phyloP scores from a whole-genome alignment of 2,113 vertebrate species.

The Brachyhypopomus occidentalis region DNA sequence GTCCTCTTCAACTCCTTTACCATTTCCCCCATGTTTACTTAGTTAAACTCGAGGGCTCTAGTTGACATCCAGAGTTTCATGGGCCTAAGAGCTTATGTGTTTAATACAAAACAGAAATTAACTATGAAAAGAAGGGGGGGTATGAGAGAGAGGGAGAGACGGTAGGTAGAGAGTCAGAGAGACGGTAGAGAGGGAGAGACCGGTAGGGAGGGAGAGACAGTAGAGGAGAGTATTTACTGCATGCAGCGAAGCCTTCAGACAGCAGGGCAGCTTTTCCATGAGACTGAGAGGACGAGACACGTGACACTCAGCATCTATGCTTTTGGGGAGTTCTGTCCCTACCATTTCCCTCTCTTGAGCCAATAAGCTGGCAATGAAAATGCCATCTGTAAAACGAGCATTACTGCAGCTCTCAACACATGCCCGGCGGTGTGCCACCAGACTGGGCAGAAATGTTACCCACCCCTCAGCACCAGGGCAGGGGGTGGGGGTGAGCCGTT shows the following conservation, averaged over 20 bases:
- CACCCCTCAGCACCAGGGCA: not conserved
- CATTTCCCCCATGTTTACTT: not conserved
- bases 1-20: not conserved
- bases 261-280: no score
- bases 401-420: conserved; percentile 21
- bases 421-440: conserved; percentile 25
- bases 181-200: not conserved
- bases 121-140: not conserved
- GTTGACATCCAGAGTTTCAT: not conserved
- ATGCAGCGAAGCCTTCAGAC: no score
- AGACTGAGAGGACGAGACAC: no score
- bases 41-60: conserved; percentile 22
- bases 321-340: not conserved
- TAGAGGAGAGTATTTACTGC: no score
- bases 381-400: conserved; percentile 45
- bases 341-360: not conserved
- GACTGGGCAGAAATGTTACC: conserved; percentile 29
- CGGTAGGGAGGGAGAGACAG: not conserved
- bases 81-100: conserved; percentile 3
- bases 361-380: conserved; percentile 18
- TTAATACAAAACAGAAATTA: conserved; percentile 25
- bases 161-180: not conserved
- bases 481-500: not conserved
- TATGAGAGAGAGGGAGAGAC: not conserved
- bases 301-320: not conserved